Evolutionary conservation across 2,113 vertebrate species (phyloP).

Genomic region (Rhabdornis inornatus): DNA sequence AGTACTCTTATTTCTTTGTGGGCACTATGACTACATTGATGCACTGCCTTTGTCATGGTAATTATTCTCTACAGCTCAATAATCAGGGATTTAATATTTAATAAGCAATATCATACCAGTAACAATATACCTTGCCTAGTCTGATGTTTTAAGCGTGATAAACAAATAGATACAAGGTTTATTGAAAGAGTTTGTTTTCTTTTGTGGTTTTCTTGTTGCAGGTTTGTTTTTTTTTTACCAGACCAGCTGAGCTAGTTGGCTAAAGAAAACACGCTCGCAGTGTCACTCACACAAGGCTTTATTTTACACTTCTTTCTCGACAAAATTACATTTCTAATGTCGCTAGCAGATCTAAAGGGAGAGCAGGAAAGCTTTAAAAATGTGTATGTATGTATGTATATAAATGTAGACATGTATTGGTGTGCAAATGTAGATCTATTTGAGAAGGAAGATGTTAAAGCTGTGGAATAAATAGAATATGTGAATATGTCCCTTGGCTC

Average conservation of each 20-base stretch:
- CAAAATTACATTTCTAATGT: background rate
- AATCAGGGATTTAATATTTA: background rate
- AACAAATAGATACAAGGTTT: background rate
- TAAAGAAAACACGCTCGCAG: background rate
- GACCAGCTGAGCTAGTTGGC: background rate
- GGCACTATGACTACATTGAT: background rate
- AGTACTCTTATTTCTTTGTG: background rate
- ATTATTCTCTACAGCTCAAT: background rate
- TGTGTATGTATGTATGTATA: background rate
- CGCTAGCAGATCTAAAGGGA: background rate
- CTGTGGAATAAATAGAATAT: background rate
- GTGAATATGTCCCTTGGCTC: rapidly evolving
- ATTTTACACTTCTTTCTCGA: background rate
- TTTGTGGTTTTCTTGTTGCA: background rate
- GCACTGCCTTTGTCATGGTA: background rate
- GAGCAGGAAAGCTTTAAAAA: background rate
- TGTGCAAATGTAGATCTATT: background rate
- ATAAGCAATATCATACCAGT: background rate
- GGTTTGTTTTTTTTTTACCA: background rate
- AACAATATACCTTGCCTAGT: background rate
- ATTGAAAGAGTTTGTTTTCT: background rate
- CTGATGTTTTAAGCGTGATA: background rate
- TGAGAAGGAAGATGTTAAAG: background rate
- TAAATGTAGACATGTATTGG: background rate
- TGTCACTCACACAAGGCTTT: background rate